Conservation (phyloP, 2,797 vertebrate genomes). For the Amphiprion clarkii region DNA sequence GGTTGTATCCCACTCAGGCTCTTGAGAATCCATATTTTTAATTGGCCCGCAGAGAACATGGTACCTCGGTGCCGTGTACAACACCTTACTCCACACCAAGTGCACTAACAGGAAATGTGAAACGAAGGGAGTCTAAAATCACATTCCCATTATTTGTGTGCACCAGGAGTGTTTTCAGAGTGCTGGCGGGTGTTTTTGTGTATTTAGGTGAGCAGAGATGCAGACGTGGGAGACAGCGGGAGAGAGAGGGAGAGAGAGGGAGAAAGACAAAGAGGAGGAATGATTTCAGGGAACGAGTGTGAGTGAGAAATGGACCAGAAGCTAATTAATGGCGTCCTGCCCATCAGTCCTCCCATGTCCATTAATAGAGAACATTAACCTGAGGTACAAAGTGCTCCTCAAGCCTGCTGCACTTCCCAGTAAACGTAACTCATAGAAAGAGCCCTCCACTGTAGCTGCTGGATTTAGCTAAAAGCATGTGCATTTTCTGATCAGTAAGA, state of each 20-base stretch:
- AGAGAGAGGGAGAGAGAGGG: constrained; percentile 28
- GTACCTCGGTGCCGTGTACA: constrained; percentile 28
- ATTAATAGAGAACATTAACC: constrained; percentile 91
- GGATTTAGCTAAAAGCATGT: constrained; percentile 77
- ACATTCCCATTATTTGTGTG: constrained; percentile 59
- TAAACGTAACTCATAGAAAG: constrained; percentile 84
- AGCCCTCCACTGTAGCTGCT: constrained; percentile 71
- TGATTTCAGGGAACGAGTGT: constrained; percentile 73
- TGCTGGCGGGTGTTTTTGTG: constrained; percentile 55
- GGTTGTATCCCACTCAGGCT: constrained; percentile 56
- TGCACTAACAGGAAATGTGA: constrained; percentile 51
- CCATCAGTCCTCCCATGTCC: constrained; percentile 82
- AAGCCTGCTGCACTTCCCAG: constrained; percentile 83
- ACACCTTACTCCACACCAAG: constrained; percentile 46
- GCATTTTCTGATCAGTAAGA: constrained; percentile 73
- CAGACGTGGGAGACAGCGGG: constrained; percentile 40
- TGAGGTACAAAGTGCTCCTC: constrained; percentile 87
- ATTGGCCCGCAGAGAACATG: constrained; percentile 73
- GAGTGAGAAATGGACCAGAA: constrained; percentile 85
- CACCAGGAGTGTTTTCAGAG: constrained; percentile 55
- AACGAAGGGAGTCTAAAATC: constrained; percentile 49
- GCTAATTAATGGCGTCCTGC: constrained; percentile 87
- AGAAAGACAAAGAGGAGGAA: constrained; percentile 66
- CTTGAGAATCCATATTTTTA: constrained; percentile 74
- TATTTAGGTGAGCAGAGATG: constrained; percentile 53